Percentiles rank a stretch among this genome's conserved stretches.
phyloP scores from a whole-genome alignment of 2,797 vertebrate genomes.

The Peromyscus attwateri region DNA sequence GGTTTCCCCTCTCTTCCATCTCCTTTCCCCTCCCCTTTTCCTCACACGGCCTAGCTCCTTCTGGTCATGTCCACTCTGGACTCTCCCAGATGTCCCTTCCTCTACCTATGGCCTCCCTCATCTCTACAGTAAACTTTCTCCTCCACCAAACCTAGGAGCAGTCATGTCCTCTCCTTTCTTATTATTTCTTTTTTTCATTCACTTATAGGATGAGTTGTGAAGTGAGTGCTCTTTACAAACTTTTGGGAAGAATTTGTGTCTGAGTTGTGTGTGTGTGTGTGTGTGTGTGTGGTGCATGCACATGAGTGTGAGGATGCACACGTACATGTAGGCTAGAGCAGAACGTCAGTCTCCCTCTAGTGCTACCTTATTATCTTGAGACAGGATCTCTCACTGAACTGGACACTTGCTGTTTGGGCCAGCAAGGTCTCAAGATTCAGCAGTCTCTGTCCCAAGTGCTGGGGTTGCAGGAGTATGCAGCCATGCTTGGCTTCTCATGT shows the following conservation, averaged over 20 bases:
- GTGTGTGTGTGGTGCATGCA: neutral
- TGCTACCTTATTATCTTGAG: neutral
- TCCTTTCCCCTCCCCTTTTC: too few species aligned
- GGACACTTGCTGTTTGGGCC: neutral
- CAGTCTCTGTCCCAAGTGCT: neutral
- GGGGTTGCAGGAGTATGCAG: neutral
- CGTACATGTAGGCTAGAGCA: neutral
- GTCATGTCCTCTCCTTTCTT: too few species aligned
- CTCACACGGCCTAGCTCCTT: too few species aligned
- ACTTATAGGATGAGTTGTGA: neutral
- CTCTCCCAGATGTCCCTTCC: too few species aligned
- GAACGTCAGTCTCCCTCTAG: neutral
- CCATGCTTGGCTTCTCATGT: neutral
- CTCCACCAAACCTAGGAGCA: too few species aligned
- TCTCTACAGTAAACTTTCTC: too few species aligned
- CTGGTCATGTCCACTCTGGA: too few species aligned
- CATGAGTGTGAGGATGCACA: neutral
- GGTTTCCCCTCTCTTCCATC: too few species aligned
- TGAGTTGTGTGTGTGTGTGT: neutral
- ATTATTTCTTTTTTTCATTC: too few species aligned
- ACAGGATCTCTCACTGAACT: neutral
- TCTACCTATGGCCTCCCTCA: too few species aligned
- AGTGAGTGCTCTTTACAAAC: neutral
- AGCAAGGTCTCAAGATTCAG: neutral
- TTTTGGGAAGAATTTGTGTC: neutral